Evolutionary conservation across 2,113 vertebrate species (phyloP), one percentile per base, ranked within the genome.

Genomic region (Caranx ignobilis): DNA sequence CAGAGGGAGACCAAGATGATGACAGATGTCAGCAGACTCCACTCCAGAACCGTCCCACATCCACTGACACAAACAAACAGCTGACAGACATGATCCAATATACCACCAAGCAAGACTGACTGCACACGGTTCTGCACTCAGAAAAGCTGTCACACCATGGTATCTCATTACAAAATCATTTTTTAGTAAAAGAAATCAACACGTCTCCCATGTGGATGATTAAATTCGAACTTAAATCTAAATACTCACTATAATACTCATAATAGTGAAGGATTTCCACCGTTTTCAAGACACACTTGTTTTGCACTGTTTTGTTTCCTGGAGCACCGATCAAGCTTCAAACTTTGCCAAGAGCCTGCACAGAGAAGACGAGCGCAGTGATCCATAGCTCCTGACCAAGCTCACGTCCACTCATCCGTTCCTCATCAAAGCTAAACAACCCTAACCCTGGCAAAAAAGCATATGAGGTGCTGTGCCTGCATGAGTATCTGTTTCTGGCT

Each of bases 1-100:
- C 77, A 79, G 88, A 89, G 86, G 87, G 74, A 90, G 87, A 84
- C 84, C 89, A 18, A 92, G 93, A 87, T 90, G 84, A 84, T 88
- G 88, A 93, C 85, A 81, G 69, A 83, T 88, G 79, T 87, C 88
- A 70, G 70, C 87, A 61, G 79, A 85, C 79, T 67, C 50, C 65
- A 64, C 64, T 78, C 79, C 18, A 32, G 79, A 48, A 76, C 74
- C 73, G 81, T 85, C 79, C 86, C 62, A 54, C 77, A 74, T 81
- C 71, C 61, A 60, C 59, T 54, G 88, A 61, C 78, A 77, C 82
- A 83, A 89, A 86, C 82, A 84, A 90, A 86, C 87, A 71, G 85
- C 83, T 79, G 86, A 91, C 81, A 88, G 88, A 87, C 83, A 5
- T 50, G 72, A 90, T 86, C 83, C 84, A 79, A 81, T 81, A 75